Evolutionary conservation across 2,888 invertebrate species (phyloP).

Genomic region (Uropetala carovei): DNA sequence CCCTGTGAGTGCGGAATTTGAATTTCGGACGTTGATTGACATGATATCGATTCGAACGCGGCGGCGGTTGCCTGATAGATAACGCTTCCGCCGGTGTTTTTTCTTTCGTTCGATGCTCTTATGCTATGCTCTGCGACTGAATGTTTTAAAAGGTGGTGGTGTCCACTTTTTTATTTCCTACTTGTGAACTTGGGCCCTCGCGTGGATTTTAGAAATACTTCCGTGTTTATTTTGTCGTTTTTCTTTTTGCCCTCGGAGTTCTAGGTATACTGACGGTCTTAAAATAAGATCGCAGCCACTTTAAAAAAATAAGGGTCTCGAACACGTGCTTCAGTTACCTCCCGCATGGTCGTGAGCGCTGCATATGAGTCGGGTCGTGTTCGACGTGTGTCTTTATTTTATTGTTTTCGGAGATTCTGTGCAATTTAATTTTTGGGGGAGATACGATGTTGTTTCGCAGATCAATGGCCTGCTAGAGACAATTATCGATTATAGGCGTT

Average conservation of each 20-base stretch:
- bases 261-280: background rate
- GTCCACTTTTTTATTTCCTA: background rate
- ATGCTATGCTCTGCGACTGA: background rate
- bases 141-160: background rate
- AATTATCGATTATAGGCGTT: too few species aligned
- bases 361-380: background rate
- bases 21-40: background rate
- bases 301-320: background rate
- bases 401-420: too few species aligned
- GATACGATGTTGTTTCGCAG: too few species aligned
- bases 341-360: background rate
- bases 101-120: background rate
- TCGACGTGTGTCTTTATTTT: too few species aligned
- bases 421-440: too few species aligned
- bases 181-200: background rate
- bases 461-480: too few species aligned
- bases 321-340: background rate
- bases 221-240: background rate
- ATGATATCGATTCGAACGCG: background rate
- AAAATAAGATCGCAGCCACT: slow-evolving; percentile 2
- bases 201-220: background rate
- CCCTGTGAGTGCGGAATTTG: background rate
- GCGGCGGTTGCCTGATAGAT: background rate
- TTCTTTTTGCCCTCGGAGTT: background rate
- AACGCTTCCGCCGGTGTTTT: background rate